These are phyloP conservation scores for Myathropa florea DNA, from an alignment of 2,888 invertebrate genomes.

Conservation along the genomic window DNA sequence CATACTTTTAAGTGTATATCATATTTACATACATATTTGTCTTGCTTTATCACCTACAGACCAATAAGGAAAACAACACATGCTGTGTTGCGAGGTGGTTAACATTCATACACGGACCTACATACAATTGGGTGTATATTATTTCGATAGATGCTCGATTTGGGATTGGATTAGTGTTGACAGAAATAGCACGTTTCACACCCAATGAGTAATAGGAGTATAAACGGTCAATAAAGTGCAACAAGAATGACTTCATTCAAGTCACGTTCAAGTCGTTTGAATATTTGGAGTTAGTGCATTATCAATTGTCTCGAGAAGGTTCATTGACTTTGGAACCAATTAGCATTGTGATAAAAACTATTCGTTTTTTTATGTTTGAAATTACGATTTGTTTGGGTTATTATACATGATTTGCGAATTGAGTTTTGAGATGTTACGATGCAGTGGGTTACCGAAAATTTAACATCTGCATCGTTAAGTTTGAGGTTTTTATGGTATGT, in stretches of 20 bases:
- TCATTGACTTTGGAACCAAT: not conserved
- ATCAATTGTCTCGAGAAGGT: not conserved
- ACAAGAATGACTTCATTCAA: not conserved
- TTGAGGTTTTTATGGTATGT: no score
- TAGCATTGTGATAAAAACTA: not conserved
- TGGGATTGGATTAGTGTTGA: not conserved
- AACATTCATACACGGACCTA: not conserved
- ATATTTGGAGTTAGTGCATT: not conserved
- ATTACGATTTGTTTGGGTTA: no score
- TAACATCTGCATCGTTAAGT: no score
- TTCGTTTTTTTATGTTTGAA: not conserved
- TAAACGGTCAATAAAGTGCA: not conserved
- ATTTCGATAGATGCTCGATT: not conserved
- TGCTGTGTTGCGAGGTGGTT: not conserved
- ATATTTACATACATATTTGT: not conserved
- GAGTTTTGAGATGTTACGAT: no score
- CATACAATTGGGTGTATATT: not conserved
- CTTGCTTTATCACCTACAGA: not conserved
- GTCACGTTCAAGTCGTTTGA: slow-evolving; percentile 12
- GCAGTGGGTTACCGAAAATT: no score
- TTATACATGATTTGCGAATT: no score
- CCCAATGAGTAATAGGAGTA: not conserved
- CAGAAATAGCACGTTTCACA: not conserved
- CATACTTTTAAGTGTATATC: not conserved
- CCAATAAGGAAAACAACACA: not conserved